Evolutionary conservation across 2,113 vertebrate species (phyloP), one percentile per base, ranked within the genome.

Genomic region (Rhinoderma darwinii): DNA sequence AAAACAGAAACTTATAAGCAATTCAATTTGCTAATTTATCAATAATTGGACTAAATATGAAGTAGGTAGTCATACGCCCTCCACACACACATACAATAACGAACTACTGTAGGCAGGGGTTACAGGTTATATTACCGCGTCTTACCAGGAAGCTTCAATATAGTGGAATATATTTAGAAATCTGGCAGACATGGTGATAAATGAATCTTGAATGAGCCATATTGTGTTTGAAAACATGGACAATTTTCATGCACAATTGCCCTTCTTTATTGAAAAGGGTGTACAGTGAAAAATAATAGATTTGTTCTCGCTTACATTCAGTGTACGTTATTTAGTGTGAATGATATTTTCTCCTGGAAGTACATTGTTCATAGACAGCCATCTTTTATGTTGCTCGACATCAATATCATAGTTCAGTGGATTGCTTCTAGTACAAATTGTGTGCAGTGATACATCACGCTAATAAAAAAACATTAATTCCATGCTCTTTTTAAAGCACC

Each of bases 371-470:
- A 86, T 70, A 37, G 84, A 51, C 84, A 86, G 43, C 74, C 84
- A 86, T 86, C 84, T 61, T 78, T 86, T 79, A 86, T 86, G 54
- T 68, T 68, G 59, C 74, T 70, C 79, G 84, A 86, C 84, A 86
- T 86, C 47, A 86, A 86, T 79, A 86, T 79, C 84, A 86, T 86
- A 86, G 56, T 50, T 86, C 83, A 84, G 39, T 84, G 83, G 83
- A 76, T 84, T 76, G 72, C 83, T 84, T 75, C 72, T 84, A 76
- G 50, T 84, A 63, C 50, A 84, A 72, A 47, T 17, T 84, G 73
- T 76, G 73, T 63, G 54, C 83, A 75, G 83, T 20, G 70, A 84
- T 84, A 84, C 73, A 84, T 84, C 83, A 84, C 43, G 39, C 20
- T 84, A 84, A 84, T 84, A 76, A 84, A 84, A n/a, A 84, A 51